Evolutionary conservation across 2,113 vertebrate species (phyloP).

Genomic region (Anolis sagrei): DNA sequence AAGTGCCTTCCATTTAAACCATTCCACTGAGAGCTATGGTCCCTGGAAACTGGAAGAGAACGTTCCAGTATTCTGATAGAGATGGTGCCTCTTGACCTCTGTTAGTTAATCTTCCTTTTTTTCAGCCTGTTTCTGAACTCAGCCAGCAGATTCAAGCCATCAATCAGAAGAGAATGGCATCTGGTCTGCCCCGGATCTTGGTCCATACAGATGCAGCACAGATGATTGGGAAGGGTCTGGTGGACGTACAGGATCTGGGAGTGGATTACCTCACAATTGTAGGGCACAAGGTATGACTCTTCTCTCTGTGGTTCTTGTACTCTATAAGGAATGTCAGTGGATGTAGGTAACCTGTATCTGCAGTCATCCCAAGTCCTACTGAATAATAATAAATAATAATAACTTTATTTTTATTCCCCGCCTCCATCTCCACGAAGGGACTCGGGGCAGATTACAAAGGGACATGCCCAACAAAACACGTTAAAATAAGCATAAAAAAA

Average conservation of each 20-base stretch:
- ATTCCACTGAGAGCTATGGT: background rate
- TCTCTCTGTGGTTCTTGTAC: fast-evolving
- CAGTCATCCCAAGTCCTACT: background rate
- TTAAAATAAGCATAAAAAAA: too few species aligned
- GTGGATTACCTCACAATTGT: constrained; percentile 95
- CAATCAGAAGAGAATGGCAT: constrained; percentile 64
- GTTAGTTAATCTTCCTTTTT: background rate
- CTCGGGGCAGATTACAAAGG: too few species aligned
- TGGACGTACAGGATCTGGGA: constrained; percentile 86
- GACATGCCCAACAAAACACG: too few species aligned
- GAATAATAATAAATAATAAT: too few species aligned
- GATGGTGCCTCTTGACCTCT: fast-evolving
- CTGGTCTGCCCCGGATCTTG: constrained; percentile 76
- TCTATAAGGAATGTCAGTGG: background rate
- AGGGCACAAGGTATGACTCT: constrained; percentile 88
- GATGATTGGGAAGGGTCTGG: constrained; percentile 88
- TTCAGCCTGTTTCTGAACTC: constrained; percentile 86
- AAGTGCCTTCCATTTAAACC: background rate
- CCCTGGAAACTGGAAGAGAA: background rate
- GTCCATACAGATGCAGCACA: constrained; percentile 93
- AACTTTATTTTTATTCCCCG: too few species aligned
- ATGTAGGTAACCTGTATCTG: background rate
- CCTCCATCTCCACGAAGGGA: too few species aligned
- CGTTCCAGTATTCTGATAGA: too few species aligned
- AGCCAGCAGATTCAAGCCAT: constrained; percentile 76